Conservation (phyloP, 2,888 invertebrate genomes). For the Pinctada fucata region DNA sequence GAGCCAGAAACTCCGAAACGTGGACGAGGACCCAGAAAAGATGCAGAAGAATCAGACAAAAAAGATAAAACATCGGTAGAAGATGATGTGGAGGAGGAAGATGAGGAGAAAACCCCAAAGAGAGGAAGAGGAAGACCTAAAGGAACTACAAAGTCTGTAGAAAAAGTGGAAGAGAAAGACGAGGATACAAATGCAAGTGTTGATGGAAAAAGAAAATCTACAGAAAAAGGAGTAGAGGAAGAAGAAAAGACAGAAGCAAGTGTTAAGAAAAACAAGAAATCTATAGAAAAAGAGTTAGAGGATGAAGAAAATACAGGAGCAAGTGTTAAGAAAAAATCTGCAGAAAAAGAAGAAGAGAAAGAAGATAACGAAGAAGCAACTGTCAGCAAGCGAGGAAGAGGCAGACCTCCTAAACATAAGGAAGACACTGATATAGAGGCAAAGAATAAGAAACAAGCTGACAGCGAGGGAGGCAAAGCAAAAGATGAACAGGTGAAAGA, state of each 20-base stretch:
- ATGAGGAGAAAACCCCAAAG: not conserved
- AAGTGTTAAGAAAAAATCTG: not conserved
- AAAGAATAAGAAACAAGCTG: not conserved
- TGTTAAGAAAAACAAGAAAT: not conserved
- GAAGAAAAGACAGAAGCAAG: not conserved
- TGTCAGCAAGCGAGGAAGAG: not conserved
- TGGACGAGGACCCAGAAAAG: slow-evolving; percentile 1
- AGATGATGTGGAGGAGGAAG: not conserved
- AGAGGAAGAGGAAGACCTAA: not conserved
- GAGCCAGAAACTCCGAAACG: not conserved
- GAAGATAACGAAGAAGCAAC: not conserved
- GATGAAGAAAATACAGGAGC: not conserved
- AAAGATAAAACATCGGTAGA: not conserved
- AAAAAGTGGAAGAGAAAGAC: not conserved
- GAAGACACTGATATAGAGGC: not conserved
- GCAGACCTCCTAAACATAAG: not conserved
- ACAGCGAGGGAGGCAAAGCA: not conserved
- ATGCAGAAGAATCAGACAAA: not conserved
- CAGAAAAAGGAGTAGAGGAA: not conserved
- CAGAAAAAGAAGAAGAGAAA: not conserved
- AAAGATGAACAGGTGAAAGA: not conserved
- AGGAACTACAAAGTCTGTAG: not conserved
- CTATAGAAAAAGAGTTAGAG: not conserved
- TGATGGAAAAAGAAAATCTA: not conserved
- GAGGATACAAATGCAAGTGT: not conserved